These are phyloP conservation scores for Amphipyra tragopoginis DNA, from an alignment of 2,888 invertebrate genomes.

Conservation along the genomic window DNA sequence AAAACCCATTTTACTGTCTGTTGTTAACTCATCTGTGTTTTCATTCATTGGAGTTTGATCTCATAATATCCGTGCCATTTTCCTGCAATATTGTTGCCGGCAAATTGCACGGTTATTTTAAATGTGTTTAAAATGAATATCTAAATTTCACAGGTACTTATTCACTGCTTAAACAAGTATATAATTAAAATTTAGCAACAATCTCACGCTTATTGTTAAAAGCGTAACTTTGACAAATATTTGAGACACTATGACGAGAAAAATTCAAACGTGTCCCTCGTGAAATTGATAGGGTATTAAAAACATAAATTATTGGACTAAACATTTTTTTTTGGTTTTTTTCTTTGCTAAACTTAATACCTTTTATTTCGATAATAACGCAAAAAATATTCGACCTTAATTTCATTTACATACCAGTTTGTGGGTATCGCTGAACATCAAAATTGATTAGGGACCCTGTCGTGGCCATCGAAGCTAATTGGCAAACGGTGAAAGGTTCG, in stretches of 20 bases:
- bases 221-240: neutral
- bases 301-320: neutral
- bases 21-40: slow-evolving; percentile 29
- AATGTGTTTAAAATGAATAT: slow-evolving; percentile 36
- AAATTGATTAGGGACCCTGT: slow-evolving; percentile 75
- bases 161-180: slow-evolving; percentile 24
- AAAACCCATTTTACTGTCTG: slow-evolving; percentile 20
- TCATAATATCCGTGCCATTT: slow-evolving; percentile 30
- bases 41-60: slow-evolving; percentile 25
- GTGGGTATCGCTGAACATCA: slow-evolving; percentile 60
- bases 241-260: slow-evolving; percentile 19
- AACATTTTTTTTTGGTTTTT: slow-evolving; percentile 17
- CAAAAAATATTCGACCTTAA: slow-evolving; percentile 21
- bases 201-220: neutral
- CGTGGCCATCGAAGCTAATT: slow-evolving; percentile 87
- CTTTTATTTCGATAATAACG: slow-evolving; percentile 30
- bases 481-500: slow-evolving; percentile 78
- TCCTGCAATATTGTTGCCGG: slow-evolving; percentile 13
- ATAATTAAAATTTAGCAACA: slow-evolving; percentile 8
- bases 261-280: slow-evolving; percentile 19
- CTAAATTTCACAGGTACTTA: slow-evolving; percentile 47
- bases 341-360: slow-evolving; percentile 17
- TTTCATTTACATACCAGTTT: slow-evolving; percentile 48
- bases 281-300: slow-evolving; percentile 10
- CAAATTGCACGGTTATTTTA: slow-evolving; percentile 18